phyloP scores from a whole-genome alignment of 2,888 invertebrate species.

The Platerodrilus igneus region DNA sequence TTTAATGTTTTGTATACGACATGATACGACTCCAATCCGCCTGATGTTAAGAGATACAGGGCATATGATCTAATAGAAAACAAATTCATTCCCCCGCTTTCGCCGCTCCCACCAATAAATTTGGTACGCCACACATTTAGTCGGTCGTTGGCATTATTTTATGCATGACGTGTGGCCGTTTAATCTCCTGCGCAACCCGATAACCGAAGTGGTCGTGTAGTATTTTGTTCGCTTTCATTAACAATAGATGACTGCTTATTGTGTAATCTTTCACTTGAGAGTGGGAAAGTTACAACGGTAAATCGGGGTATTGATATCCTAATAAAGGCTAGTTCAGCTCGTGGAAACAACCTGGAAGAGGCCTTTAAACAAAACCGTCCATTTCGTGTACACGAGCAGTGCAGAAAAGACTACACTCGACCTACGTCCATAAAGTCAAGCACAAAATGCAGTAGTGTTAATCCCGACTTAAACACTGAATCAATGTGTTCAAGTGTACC shows the following conservation, averaged over 20 bases:
- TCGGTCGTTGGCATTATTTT: no score
- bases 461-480: conserved; percentile 4
- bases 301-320: conserved; percentile 4
- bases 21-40: no score
- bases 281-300: conserved; percentile 3
- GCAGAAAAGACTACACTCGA: conserved; percentile 5
- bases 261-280: conserved; percentile 2
- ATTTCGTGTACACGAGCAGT: conserved; percentile 5
- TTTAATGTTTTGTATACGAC: no score
- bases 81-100: no score
- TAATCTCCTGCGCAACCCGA: no score
- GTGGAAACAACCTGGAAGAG: conserved; percentile 5
- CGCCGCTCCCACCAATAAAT: no score
- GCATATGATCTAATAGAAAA: no score
- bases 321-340: conserved; percentile 6
- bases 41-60: no score
- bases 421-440: conserved; percentile 5
- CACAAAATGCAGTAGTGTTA: conserved; percentile 4
- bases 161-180: no score
- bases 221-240: no score
- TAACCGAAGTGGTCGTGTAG: no score
- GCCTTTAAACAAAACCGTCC: conserved; percentile 4
- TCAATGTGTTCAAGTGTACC: conserved; percentile 3
- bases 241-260: conserved; percentile 6
- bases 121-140: no score